Conservation (phyloP, 1,140 invertebrate species). For the Drosophila mojavensis region DNA sequence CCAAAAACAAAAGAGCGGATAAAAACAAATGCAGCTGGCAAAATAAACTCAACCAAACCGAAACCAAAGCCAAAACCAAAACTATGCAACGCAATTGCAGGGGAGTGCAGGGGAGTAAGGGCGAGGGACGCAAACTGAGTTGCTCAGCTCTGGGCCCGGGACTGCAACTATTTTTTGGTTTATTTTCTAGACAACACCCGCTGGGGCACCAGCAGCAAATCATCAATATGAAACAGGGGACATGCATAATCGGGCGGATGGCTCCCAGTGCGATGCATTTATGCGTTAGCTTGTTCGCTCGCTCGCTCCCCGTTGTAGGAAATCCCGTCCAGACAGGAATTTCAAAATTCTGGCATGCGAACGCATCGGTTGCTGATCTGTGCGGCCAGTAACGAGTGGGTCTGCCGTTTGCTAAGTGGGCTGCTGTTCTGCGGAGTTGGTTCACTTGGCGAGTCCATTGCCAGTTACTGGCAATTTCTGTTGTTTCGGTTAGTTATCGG, state of each 20-base stretch:
- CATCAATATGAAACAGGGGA: conserved; percentile 77
- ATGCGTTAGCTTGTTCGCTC: conserved; percentile 46
- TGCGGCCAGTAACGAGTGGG: neutral
- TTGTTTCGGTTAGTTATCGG: conserved; percentile 41
- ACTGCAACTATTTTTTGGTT: conserved; percentile 68
- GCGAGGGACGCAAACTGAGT: conserved; percentile 4
- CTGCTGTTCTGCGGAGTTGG: neutral
- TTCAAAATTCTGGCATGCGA: conserved; percentile 55
- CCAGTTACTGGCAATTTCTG: conserved; percentile 5
- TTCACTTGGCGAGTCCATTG: conserved; percentile 19
- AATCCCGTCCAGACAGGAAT: conserved; percentile 78
- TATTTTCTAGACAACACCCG: conserved; percentile 51
- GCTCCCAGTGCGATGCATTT: conserved; percentile 65
- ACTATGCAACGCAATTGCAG: conserved; percentile 64
- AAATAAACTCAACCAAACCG: conserved; percentile 61
- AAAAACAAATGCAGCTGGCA: conserved; percentile 13
- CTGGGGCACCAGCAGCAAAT: conserved; percentile 30
- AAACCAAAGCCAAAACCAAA: conserved; percentile 59
- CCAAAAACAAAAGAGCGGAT: conserved; percentile 1
- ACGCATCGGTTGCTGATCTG: conserved; percentile 22
- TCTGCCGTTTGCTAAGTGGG: neutral
- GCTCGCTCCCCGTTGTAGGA: conserved; percentile 42
- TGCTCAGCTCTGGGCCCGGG: conserved; percentile 6
- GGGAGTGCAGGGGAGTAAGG: too few species aligned
- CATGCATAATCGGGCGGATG: conserved; percentile 77